These are phyloP conservation scores for Bufo gargarizans DNA, from an alignment of 2,113 vertebrate species.

Conservation along the genomic window DNA sequence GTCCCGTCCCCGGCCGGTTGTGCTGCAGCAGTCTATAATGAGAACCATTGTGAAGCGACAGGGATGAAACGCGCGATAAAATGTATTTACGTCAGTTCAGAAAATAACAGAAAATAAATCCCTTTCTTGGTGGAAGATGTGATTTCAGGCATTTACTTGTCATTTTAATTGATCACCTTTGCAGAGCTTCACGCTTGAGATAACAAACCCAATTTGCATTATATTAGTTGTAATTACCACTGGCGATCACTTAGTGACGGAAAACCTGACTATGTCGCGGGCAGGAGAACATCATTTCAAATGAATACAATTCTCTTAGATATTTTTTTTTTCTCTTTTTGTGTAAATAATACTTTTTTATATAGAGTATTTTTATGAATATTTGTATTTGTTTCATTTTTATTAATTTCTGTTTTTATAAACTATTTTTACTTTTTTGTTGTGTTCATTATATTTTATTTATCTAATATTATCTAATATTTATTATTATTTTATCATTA, in stretches of 20 bases:
- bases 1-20: too few species aligned
- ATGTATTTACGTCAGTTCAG: neutral
- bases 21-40: too few species aligned
- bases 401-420: neutral
- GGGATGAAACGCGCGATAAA: neutral
- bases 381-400: constrained; percentile 29
- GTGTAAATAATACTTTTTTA: neutral
- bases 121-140: neutral
- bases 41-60: neutral
- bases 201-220: neutral
- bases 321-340: neutral
- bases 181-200: neutral
- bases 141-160: neutral
- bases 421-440: too few species aligned
- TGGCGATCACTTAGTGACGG: constrained; percentile 7
- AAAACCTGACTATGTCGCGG: neutral
- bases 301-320: neutral
- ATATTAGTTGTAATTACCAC: constrained; percentile 27
- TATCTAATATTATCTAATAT: too few species aligned
- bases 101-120: neutral
- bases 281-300: neutral
- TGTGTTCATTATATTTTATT: too few species aligned
- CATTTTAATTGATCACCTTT: constrained; percentile 32
- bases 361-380: neutral
- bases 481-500: too few species aligned